phyloP scores from a whole-genome alignment of 2,888 invertebrate species.

The Drosophila ustulata region DNA sequence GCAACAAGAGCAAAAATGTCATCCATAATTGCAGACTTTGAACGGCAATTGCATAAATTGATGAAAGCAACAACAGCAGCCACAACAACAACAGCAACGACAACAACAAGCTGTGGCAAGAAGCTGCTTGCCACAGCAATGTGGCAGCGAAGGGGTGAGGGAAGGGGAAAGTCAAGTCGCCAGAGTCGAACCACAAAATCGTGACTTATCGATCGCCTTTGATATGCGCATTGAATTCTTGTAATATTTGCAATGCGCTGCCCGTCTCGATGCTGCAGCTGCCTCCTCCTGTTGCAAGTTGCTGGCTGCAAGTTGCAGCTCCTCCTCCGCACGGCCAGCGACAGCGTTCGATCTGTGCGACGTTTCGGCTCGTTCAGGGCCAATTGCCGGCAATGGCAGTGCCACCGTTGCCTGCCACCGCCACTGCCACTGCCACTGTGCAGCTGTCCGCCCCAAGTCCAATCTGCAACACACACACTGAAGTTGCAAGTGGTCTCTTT shows the following conservation, averaged over 20 bases:
- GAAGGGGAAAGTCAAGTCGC: slow-evolving; percentile 36
- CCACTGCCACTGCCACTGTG: slow-evolving; percentile 71
- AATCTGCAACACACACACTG: slow-evolving; percentile 32
- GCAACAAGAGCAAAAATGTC: slow-evolving; percentile 72
- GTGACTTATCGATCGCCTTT: slow-evolving; percentile 85
- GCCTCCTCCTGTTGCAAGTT: slow-evolving; percentile 15
- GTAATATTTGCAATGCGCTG: slow-evolving; percentile 78
- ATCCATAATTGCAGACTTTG: slow-evolving; percentile 80
- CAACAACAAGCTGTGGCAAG: slow-evolving; percentile 26
- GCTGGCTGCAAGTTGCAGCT: slow-evolving; percentile 23
- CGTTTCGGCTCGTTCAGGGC: slow-evolving; percentile 51
- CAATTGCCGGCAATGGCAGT: slow-evolving; percentile 68
- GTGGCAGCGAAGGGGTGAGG: slow-evolving; percentile 2
- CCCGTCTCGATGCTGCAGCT: slow-evolving; percentile 19
- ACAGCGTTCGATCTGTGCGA: slow-evolving; percentile 25
- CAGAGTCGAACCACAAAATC: slow-evolving; percentile 75
- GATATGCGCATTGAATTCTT: slow-evolving; percentile 85
- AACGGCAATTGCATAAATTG: slow-evolving; percentile 76
- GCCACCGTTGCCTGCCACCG: slow-evolving; percentile 59
- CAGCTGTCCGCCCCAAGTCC: slow-evolving; percentile 67
- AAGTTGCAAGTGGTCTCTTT: slow-evolving; percentile 11
- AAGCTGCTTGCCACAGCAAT: slow-evolving; percentile 17
- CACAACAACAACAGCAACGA: slow-evolving; percentile 34
- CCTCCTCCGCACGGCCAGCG: slow-evolving; percentile 32
- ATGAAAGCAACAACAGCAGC: slow-evolving; percentile 57